Base-by-base conservation (phyloP, 2,797 vertebrate genomes). In the Sebastes minor region DNA sequence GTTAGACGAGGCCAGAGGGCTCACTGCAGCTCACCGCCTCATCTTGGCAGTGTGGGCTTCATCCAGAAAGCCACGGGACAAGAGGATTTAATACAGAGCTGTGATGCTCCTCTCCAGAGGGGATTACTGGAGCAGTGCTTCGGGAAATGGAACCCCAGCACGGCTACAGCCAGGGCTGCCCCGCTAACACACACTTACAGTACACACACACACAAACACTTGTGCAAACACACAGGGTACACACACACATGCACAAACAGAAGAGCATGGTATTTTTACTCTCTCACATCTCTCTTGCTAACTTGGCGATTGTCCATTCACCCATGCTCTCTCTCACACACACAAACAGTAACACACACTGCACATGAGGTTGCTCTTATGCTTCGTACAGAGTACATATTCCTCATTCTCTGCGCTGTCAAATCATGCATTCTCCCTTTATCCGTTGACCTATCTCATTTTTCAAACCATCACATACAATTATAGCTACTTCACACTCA, bases 81-180 rank as follows among this genome's bases (percentile, higher is more conserved):
- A 91, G 91, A 91, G 92, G 93, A 94, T 94, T 93, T 94, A 94
- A 93, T 86, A 86, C 89, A 86, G 88, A 91, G 88, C 90, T 42
- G 76, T 23, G 30, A 70, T 78, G 83, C 90, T 88, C 81, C 84
- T 89, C 91, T 94, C 87, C 92, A 89, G 84, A 91, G 90, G 88
- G 90, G 93, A 95, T 94, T 94, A 94, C 83, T 84, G 89, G 85
- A 88, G 87, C 90, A 80, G 71, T 86, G 78, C 85, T 83, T 77
- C 22, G 52, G 90, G 88, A 93, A 91, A 92, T 89, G 71, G 85
- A 93, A 87, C 89, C 84, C 83, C 91, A 86, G 64, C 76, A 84
- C 86, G 59, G 73, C 85, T 78, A 70, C 66, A 90, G 86, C 85
- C 88, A 82, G 80, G 81, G 55, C 85, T 85, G 79, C 72, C 78